These are phyloP conservation scores for Artibeus lituratus DNA, from an alignment of 2,797 vertebrate genomes.

Conservation along the genomic window DNA sequence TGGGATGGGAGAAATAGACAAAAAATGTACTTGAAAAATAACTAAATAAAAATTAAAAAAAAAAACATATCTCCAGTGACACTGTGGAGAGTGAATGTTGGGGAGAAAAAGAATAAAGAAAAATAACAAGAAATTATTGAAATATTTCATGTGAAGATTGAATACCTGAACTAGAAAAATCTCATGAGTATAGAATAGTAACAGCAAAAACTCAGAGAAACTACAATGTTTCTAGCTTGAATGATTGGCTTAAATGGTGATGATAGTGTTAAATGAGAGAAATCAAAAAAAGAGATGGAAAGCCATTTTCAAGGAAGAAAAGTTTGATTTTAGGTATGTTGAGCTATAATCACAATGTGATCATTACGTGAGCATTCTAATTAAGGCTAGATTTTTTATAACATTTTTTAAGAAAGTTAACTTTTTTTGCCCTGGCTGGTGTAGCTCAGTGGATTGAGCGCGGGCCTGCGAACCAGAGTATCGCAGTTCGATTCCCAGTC, in stretches of 20 bases:
- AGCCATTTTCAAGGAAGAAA: not conserved
- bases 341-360: not conserved
- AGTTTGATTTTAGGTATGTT: not conserved
- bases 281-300: not conserved
- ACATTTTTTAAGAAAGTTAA: not conserved
- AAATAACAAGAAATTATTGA: not conserved
- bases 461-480: no score
- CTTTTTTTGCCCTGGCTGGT: no score
- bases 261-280: not conserved
- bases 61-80: not conserved
- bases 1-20: no score
- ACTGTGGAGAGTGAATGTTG: not conserved
- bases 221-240: not conserved
- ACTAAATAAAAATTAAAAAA: no score
- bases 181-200: not conserved
- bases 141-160: not conserved
- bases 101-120: not conserved
- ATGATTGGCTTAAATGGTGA: not conserved
- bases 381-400: not conserved
- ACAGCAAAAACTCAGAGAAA: not conserved
- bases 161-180: not conserved
- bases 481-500: no score
- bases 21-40: no score
- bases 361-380: not conserved
- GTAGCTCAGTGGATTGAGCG: no score